Evolutionary conservation across 2,888 invertebrate genomes (phyloP).

Genomic region (Prosapia bicincta): DNA sequence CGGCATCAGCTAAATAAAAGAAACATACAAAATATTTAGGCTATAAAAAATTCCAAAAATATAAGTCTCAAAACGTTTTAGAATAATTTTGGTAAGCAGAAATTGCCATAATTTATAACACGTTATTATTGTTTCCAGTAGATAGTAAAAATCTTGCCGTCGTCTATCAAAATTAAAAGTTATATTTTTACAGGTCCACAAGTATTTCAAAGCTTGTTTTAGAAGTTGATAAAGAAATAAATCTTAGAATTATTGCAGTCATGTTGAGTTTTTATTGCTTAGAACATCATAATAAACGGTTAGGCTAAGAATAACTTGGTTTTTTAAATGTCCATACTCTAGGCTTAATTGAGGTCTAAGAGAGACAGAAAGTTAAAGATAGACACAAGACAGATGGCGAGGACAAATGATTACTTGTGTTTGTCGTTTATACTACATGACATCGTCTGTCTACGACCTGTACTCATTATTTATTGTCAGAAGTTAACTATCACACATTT

Average conservation of each 20-base stretch:
- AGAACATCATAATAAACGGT: not conserved
- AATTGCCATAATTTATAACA: no score
- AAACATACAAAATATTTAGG: no score
- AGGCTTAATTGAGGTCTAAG: not conserved
- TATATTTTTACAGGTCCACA: not conserved
- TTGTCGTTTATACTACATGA: not conserved
- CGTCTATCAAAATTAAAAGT: not conserved
- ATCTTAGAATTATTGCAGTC: not conserved
- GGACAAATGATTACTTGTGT: conserved; percentile 2
- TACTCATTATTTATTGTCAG: not conserved
- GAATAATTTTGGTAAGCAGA: no score
- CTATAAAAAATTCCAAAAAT: no score
- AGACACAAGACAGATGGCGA: not conserved
- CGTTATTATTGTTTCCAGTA: not conserved
- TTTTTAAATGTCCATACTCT: not conserved
- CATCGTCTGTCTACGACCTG: not conserved
- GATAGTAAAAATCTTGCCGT: not conserved
- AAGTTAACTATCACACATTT: not conserved
- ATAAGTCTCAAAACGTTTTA: no score
- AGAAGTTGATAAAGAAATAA: not conserved
- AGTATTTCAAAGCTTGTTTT: not conserved
- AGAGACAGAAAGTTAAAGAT: not conserved
- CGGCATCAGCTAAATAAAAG: no score
- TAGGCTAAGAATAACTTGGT: not conserved
- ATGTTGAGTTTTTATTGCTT: not conserved